Percentiles rank a stretch among this genome's conserved stretches.
Conservation (phyloP, 1,140 invertebrate genomes). For the Danaus plexippus region DNA sequence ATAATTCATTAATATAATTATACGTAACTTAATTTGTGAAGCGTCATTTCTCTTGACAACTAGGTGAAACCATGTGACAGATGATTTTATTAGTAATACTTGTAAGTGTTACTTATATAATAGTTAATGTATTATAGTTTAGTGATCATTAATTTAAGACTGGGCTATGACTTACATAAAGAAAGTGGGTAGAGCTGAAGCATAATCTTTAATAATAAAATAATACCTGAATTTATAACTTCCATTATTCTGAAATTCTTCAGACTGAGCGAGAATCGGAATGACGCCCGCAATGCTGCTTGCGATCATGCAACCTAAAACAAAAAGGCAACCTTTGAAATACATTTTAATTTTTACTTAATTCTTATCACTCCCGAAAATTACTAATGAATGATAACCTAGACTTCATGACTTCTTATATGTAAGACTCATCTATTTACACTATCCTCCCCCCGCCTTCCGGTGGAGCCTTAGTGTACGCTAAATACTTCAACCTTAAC, state of each 20-base stretch:
- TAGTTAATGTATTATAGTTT: constrained; percentile 6
- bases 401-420: constrained; percentile 64
- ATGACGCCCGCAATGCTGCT: constrained; percentile 45
- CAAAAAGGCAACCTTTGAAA: constrained; percentile 37
- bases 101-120: not conserved
- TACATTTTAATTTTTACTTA: constrained; percentile 34
- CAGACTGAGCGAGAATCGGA: constrained; percentile 66
- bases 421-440: constrained; percentile 71
- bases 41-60: too few relatives aligned
- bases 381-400: constrained; percentile 55
- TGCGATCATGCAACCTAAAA: constrained; percentile 26
- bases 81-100: not conserved
- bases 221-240: constrained; percentile 68
- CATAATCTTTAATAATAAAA: constrained; percentile 5
- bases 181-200: not conserved
- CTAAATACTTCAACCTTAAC: constrained; percentile 70
- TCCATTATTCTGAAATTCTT: constrained; percentile 72
- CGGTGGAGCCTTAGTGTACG: constrained; percentile 56
- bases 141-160: too few relatives aligned
- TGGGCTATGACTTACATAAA: too few relatives aligned
- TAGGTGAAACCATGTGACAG: too few relatives aligned
- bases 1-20: too few relatives aligned
- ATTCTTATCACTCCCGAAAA: constrained; percentile 43
- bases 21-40: too few relatives aligned
- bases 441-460: constrained; percentile 67